Evolutionary conservation across 2,888 invertebrate species (phyloP).

Genomic region (Aricia artaxerxes): DNA sequence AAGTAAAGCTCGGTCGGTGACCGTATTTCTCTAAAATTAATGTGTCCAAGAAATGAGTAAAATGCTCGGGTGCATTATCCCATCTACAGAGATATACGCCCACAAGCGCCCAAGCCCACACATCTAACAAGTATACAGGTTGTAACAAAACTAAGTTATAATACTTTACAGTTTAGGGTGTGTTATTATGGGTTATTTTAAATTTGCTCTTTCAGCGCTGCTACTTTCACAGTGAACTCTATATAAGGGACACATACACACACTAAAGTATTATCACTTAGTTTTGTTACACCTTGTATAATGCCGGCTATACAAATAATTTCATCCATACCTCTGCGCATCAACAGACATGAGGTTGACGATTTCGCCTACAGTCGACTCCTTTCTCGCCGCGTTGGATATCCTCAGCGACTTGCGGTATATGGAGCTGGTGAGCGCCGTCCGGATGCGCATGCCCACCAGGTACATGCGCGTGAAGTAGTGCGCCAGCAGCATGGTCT

Average conservation of each 20-base stretch:
- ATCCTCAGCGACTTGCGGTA: constrained; percentile 92
- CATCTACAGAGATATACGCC: too few species aligned
- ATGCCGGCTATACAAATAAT: neutral
- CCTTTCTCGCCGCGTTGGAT: constrained; percentile 89
- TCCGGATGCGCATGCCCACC: constrained; percentile 93
- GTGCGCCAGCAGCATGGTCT: constrained; percentile 92
- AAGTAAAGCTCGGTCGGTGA: too few species aligned
- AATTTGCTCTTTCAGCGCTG: too few species aligned
- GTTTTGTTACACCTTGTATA: too few species aligned
- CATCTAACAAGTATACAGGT: neutral
- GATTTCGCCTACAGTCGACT: constrained; percentile 94
- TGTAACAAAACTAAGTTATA: too few species aligned
- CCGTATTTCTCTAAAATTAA: too few species aligned
- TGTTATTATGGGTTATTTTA: too few species aligned
- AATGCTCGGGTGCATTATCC: too few species aligned
- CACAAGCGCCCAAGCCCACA: neutral
- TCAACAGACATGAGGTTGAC: constrained; percentile 96
- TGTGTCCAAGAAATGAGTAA: neutral
- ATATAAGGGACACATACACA: too few species aligned
- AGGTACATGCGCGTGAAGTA: constrained; percentile 96
- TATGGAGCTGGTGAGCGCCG: constrained; percentile 93
- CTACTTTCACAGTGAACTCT: too few species aligned
- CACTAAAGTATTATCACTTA: too few species aligned
- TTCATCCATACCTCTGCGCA: constrained; percentile 83
- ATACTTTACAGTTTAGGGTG: too few species aligned